These are phyloP conservation scores for Atrichornis clamosus DNA, from an alignment of 2,113 vertebrate genomes.

Conservation along the genomic window DNA sequence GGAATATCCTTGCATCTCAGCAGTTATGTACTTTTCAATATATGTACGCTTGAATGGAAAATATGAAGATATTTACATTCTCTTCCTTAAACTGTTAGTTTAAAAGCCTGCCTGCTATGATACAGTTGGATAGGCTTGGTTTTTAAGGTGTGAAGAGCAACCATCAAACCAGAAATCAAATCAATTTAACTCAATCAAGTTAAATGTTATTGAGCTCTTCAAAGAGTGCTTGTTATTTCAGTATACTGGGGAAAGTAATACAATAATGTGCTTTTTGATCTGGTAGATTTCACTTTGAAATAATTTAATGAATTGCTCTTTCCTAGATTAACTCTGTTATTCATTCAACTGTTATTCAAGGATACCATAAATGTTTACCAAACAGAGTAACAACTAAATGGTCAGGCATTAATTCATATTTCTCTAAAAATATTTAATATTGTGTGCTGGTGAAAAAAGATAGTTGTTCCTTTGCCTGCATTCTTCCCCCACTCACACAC, in stretches of 20 bases:
- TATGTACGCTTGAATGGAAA: background rate
- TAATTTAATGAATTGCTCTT: background rate
- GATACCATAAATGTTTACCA: background rate
- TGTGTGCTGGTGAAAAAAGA: background rate
- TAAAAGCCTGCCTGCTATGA: background rate
- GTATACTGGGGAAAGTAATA: background rate
- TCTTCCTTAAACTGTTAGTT: background rate
- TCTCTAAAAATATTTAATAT: background rate
- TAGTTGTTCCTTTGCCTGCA: background rate
- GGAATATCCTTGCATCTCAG: background rate
- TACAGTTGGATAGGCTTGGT: background rate
- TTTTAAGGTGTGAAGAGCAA: background rate
- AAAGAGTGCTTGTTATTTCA: background rate
- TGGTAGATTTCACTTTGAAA: background rate
- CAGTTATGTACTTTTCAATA: background rate
- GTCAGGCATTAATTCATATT: background rate
- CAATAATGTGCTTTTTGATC: background rate
- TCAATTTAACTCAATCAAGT: background rate
- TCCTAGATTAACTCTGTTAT: background rate
- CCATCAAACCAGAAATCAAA: background rate
- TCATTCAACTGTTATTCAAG: background rate
- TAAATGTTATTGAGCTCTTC: background rate
- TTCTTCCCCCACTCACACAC: background rate
- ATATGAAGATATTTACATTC: background rate
- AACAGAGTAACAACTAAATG: background rate